Conservation (phyloP, 2,888 invertebrate species). For the Leptinotarsa tumamoca region DNA sequence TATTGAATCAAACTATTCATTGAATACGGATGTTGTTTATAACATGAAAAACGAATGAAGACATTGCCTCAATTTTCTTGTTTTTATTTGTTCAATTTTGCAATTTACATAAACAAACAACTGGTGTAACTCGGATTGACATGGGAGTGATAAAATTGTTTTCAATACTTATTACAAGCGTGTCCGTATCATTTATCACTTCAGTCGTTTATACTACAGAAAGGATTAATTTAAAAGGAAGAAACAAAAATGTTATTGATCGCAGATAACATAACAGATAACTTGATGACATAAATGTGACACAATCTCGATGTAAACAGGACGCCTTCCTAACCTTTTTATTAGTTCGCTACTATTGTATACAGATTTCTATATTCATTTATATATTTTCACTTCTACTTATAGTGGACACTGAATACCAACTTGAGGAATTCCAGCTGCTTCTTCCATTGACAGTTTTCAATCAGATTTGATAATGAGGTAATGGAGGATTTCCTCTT, state of each 20-base stretch:
- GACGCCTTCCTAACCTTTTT: background rate
- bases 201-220: background rate
- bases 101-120: constrained; percentile 9
- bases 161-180: constrained; percentile 2
- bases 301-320: constrained; percentile 9
- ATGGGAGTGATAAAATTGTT: background rate
- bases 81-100: background rate
- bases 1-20: background rate
- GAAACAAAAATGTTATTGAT: constrained; percentile 4
- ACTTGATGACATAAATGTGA: constrained; percentile 28
- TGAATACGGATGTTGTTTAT: background rate
- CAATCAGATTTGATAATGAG: too few species aligned
- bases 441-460: too few species aligned
- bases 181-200: constrained; percentile 16
- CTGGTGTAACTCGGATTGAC: background rate
- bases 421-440: too few species aligned
- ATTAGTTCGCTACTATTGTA: background rate
- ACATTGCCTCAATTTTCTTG: background rate
- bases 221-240: background rate
- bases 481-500: too few species aligned
- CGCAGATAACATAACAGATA: constrained; percentile 17
- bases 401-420: too few species aligned
- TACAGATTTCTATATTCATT: background rate
- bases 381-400: background rate
- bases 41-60: background rate